Percentiles rank a stretch among this genome's conserved stretches.
phyloP scores from a whole-genome alignment of 2,888 invertebrate genomes.

The Mythimna impura region DNA sequence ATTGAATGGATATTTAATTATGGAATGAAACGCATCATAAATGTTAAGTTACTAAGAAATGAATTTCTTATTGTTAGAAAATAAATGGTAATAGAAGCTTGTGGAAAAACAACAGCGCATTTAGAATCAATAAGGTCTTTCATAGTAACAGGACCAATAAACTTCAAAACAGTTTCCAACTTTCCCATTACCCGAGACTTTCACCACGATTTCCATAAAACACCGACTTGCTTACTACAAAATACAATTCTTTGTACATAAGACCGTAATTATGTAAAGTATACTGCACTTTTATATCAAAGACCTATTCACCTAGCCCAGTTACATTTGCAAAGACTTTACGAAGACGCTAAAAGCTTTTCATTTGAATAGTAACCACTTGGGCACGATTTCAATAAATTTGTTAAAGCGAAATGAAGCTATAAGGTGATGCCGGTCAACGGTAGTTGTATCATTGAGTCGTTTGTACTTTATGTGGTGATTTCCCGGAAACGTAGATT shows the following conservation, averaged over 20 bases:
- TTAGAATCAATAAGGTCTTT: constrained; percentile 7
- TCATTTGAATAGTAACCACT: constrained; percentile 73
- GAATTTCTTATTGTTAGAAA: neutral
- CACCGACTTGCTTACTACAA: constrained; percentile 30
- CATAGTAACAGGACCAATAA: constrained; percentile 17
- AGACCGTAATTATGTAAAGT: constrained; percentile 45
- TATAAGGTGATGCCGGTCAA: constrained; percentile 80
- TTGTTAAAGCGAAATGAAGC: constrained; percentile 86
- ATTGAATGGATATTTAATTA: neutral
- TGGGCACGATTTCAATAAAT: constrained; percentile 87
- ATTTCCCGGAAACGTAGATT: constrained; percentile 45
- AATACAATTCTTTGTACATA: constrained; percentile 40
- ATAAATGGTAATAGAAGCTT: neutral
- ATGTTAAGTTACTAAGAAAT: neutral
- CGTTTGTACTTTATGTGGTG: constrained; percentile 55
- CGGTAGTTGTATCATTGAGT: constrained; percentile 75
- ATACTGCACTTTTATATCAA: constrained; percentile 40
- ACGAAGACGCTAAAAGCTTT: constrained; percentile 65
- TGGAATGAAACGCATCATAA: neutral
- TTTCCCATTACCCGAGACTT: constrained; percentile 25
- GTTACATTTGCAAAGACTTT: constrained; percentile 46
- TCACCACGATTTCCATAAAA: constrained; percentile 39
- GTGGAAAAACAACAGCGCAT: neutral
- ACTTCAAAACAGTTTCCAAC: constrained; percentile 21
- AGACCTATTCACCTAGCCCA: constrained; percentile 46